Evolutionary conservation across 1,140 invertebrate genomes (phyloP).

Genomic region (Chironomus striatipennis): DNA sequence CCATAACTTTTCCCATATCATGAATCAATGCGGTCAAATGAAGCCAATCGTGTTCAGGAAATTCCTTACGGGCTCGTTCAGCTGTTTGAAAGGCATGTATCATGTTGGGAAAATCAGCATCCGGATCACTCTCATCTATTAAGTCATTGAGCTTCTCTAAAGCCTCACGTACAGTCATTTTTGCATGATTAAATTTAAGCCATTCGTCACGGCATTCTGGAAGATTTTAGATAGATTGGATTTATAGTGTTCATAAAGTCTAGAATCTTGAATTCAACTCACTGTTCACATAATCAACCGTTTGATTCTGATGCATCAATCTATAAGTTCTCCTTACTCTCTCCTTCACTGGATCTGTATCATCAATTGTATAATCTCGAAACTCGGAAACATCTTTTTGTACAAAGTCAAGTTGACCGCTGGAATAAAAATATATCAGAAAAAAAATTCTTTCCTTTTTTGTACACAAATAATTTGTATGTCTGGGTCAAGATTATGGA

Average conservation of each 20-base stretch:
- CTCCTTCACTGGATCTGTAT: constrained; percentile 66
- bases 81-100: constrained; percentile 96
- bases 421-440: no score
- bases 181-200: constrained; percentile 76
- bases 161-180: constrained; percentile 76
- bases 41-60: constrained; percentile 89
- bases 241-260: no score
- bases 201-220: constrained; percentile 55
- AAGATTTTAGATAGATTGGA: neutral
- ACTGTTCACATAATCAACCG: constrained; percentile 72
- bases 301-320: constrained; percentile 79
- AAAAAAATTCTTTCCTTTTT: no score
- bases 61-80: constrained; percentile 74
- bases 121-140: constrained; percentile 92
- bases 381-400: constrained; percentile 45
- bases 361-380: constrained; percentile 62
- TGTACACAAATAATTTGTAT: no score
- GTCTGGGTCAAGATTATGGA: no score
- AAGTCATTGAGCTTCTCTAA: constrained; percentile 81
- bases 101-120: constrained; percentile 85
- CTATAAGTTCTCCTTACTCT: constrained; percentile 73
- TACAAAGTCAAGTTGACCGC: constrained; percentile 33
- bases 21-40: constrained; percentile 92
- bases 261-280: constrained; percentile 37
- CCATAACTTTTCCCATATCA: constrained; percentile 92